Evolutionary conservation across 2,888 invertebrate species (phyloP).

Genomic region (Diogma glabrata): DNA sequence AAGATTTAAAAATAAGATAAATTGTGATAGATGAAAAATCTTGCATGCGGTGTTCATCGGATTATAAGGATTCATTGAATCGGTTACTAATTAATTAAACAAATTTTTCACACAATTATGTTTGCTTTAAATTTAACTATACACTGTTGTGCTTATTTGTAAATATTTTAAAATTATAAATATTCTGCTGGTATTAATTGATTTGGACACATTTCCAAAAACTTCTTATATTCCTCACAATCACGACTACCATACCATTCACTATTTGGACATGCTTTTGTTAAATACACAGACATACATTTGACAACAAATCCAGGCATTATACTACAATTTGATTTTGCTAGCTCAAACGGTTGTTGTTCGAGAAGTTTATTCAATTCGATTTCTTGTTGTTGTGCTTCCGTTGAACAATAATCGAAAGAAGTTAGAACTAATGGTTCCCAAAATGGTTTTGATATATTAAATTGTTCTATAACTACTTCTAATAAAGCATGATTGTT

Average conservation of each 20-base stretch:
- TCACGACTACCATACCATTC: background rate
- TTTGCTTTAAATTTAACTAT: too few relatives aligned
- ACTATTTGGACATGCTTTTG: background rate
- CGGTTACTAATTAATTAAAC: too few relatives aligned
- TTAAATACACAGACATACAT: conserved; percentile 3
- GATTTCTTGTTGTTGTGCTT: conserved; percentile 1
- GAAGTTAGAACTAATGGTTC: background rate
- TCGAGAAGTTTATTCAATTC: background rate
- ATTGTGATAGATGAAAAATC: too few relatives aligned
- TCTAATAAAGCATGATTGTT: too few relatives aligned
- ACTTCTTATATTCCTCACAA: background rate
- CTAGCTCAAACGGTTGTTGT: background rate
- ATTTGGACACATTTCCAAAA: conserved; percentile 1
- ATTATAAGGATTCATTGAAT: too few relatives aligned
- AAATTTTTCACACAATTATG: too few relatives aligned
- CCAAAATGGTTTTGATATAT: too few relatives aligned
- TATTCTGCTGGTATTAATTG: background rate
- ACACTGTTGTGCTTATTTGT: too few relatives aligned
- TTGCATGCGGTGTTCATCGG: too few relatives aligned
- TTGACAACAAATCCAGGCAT: background rate
- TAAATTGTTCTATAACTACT: too few relatives aligned
- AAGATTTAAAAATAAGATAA: too few relatives aligned
- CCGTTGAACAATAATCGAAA: conserved; percentile 4
- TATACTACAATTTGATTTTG: background rate
- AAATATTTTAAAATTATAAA: too few relatives aligned